Percentiles rank a stretch among this genome's conserved stretches.
These are phyloP conservation scores for Thryonomys swinderianus DNA, from an alignment of 2,113 vertebrate genomes.

Conservation along the genomic window DNA sequence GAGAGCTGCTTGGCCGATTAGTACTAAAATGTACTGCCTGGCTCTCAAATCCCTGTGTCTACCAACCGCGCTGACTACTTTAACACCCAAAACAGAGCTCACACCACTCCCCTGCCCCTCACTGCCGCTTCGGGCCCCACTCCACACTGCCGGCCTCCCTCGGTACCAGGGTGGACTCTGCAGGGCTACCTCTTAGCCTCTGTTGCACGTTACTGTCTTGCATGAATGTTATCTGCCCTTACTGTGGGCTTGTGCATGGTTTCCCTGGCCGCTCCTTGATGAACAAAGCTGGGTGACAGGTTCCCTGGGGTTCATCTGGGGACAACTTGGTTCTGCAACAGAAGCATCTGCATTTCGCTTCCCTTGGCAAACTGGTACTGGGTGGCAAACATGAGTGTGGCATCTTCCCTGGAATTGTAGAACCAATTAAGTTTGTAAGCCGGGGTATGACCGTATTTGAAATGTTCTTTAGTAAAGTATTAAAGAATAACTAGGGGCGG, in stretches of 20 bases:
- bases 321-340: not conserved
- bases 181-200: not conserved
- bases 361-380: not conserved
- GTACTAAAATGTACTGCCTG: conserved; percentile 12
- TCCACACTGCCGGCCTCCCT: not conserved
- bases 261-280: not conserved
- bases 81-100: not conserved
- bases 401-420: not conserved
- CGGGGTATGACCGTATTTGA: not conserved
- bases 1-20: conserved; percentile 13
- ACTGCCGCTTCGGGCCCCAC: not conserved
- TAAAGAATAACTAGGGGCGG: not conserved
- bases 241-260: conserved; percentile 35
- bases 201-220: not conserved
- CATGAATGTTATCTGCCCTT: not conserved
- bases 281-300: not conserved
- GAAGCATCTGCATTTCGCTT: not conserved
- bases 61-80: conserved; percentile 36
- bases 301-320: not conserved
- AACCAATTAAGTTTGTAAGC: not conserved
- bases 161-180: not conserved
- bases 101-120: not conserved
- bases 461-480: conserved; percentile 31
- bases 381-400: not conserved
- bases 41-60: not conserved